Conservation (phyloP, 2,888 invertebrate genomes). For the Amphipoea oculea region DNA sequence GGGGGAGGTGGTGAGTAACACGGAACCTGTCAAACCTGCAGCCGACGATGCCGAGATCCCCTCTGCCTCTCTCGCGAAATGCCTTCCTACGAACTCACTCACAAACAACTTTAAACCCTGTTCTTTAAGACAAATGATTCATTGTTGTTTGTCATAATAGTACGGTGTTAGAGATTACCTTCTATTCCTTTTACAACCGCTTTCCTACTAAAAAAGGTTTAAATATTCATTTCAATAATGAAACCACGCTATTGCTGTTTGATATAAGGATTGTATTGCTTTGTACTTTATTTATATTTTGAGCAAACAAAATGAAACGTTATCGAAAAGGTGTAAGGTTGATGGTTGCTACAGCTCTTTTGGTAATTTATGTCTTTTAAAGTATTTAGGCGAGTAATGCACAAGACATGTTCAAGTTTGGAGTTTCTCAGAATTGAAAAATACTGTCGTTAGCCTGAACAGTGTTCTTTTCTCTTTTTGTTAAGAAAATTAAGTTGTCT, state of each 20-base stretch:
- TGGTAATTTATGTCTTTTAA: slow-evolving; percentile 69
- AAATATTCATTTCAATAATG: slow-evolving; percentile 81
- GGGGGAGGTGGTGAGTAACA: slow-evolving; percentile 82
- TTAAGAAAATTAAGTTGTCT: slow-evolving; percentile 83
- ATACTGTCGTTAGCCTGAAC: slow-evolving; percentile 77
- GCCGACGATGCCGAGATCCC: slow-evolving; percentile 77
- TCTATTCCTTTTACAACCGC: slow-evolving; percentile 81
- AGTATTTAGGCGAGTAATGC: slow-evolving; percentile 74
- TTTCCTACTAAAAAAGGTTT: slow-evolving; percentile 78
- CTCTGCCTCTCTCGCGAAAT: slow-evolving; percentile 85
- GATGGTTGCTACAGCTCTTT: slow-evolving; percentile 43
- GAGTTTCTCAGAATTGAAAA: slow-evolving; percentile 83
- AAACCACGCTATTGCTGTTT: slow-evolving; percentile 79
- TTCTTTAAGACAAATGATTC: slow-evolving; percentile 12
- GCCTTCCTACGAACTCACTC: slow-evolving; percentile 64
- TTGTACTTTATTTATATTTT: slow-evolving; percentile 66
- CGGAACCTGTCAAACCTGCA: slow-evolving; percentile 89
- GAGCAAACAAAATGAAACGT: slow-evolving; percentile 46
- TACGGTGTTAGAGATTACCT: slow-evolving; percentile 71
- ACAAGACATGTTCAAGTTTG: slow-evolving; percentile 82
- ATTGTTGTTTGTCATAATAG: slow-evolving; percentile 49
- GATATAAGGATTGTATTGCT: slow-evolving; percentile 83
- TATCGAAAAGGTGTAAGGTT: slow-evolving; percentile 36
- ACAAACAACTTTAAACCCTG: slow-evolving; percentile 68
- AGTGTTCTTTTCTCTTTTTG: slow-evolving; percentile 72